These are phyloP conservation scores for Arion vulgaris DNA, from an alignment of 1,140 invertebrate genomes.

Conservation along the genomic window DNA sequence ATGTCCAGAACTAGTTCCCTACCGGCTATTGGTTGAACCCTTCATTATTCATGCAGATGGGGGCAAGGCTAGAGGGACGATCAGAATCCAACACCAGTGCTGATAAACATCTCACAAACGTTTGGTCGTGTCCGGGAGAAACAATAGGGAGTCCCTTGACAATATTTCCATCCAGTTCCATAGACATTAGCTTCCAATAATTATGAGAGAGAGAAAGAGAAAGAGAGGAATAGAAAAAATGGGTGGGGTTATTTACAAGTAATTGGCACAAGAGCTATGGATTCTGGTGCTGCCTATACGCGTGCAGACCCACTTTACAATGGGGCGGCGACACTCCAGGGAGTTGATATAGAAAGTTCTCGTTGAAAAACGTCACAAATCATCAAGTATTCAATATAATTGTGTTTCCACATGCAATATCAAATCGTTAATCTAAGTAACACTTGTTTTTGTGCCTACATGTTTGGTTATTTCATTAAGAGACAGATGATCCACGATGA, in stretches of 20 bases:
- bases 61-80: neutral
- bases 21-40: neutral
- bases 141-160: neutral
- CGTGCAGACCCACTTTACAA: conserved; percentile 13
- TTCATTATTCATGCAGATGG: neutral
- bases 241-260: neutral
- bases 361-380: neutral
- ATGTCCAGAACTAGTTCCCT: neutral
- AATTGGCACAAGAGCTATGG: conserved; percentile 10
- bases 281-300: neutral
- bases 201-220: neutral
- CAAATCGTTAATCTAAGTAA: neutral
- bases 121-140: neutral
- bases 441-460: neutral
- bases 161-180: neutral
- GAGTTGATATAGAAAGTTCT: neutral
- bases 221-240: neutral
- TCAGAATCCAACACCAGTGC: neutral
- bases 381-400: neutral
- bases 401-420: neutral
- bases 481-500: neutral
- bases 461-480: neutral
- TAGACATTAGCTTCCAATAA: neutral
- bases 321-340: neutral
- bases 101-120: conserved; percentile 6